Conservation (phyloP, 2,113 vertebrate species). For the Tricholaema leucomelas region DNA sequence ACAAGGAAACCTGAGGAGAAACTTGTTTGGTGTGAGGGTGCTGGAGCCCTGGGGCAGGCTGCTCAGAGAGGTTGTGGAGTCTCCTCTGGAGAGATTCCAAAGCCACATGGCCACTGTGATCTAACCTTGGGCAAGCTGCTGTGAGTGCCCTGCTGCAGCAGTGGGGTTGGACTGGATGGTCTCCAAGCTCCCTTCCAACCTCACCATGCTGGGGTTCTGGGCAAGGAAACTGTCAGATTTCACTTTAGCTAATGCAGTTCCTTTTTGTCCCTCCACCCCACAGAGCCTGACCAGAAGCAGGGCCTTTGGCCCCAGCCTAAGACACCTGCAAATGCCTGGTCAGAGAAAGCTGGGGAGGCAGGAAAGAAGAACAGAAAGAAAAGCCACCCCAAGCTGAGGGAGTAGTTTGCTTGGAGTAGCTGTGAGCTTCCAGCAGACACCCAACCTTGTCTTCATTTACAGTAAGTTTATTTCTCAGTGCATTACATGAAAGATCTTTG, state of each 20-base stretch:
- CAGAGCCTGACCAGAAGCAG: background rate
- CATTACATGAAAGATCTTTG: conserved; percentile 77
- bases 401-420: background rate
- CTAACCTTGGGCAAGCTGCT: too few relatives aligned
- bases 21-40: too few relatives aligned
- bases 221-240: background rate
- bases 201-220: background rate
- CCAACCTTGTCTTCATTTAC: conserved; percentile 23
- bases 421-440: background rate
- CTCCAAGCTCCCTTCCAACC: too few relatives aligned
- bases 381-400: background rate
- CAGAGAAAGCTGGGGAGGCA: background rate
- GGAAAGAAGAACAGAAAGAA: background rate
- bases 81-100: too few relatives aligned
- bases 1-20: too few relatives aligned
- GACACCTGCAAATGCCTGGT: background rate
- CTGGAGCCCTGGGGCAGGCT: too few relatives aligned
- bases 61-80: too few relatives aligned
- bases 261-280: background rate
- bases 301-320: background rate
- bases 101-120: too few relatives aligned
- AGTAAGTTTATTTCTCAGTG: conserved; percentile 80
- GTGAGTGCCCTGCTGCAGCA: too few relatives aligned
- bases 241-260: background rate
- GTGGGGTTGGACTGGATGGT: too few relatives aligned